A percentile compares a stretch with the other conserved stretches of the same genome.
Evolutionary conservation across 1,140 invertebrate genomes (phyloP).

Genomic region (Heliconius congener): DNA sequence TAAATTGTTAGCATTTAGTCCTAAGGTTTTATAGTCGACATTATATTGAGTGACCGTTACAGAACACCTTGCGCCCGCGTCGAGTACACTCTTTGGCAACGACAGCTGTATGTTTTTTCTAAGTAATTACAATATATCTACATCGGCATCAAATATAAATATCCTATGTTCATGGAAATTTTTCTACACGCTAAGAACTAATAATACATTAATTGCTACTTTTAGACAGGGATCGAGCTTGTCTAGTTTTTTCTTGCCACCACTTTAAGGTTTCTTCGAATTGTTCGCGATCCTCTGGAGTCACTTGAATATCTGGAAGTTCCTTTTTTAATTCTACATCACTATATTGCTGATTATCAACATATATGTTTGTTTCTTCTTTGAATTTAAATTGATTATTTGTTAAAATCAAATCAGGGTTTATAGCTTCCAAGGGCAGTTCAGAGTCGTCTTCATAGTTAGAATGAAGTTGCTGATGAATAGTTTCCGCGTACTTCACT

Average conservation of each 20-base stretch:
- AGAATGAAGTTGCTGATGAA: conserved; percentile 61
- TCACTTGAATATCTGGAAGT: conserved; percentile 74
- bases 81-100: conserved; percentile 69
- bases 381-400: conserved; percentile 66
- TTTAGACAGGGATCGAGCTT: conserved; percentile 57
- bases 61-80: conserved; percentile 70
- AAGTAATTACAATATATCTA: conserved; percentile 50
- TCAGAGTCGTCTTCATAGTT: conserved; percentile 52
- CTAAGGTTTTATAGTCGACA: conserved; percentile 31
- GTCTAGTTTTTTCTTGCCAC: conserved; percentile 77
- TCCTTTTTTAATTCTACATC: conserved; percentile 73
- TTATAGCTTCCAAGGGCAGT: conserved; percentile 59
- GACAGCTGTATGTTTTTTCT: conserved; percentile 73
- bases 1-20: conserved; percentile 33
- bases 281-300: conserved; percentile 73
- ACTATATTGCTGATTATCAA: conserved; percentile 52
- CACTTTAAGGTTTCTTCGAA: conserved; percentile 78
- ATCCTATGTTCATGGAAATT: conserved; percentile 46
- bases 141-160: conserved; percentile 48
- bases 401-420: conserved; percentile 61
- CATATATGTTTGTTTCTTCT: conserved; percentile 48
- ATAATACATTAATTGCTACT: conserved; percentile 48
- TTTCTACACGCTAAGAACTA: conserved; percentile 38
- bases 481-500: conserved; percentile 70
- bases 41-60: conserved; percentile 62